Conservation (phyloP, 2,888 invertebrate species). For the Empis livida region DNA sequence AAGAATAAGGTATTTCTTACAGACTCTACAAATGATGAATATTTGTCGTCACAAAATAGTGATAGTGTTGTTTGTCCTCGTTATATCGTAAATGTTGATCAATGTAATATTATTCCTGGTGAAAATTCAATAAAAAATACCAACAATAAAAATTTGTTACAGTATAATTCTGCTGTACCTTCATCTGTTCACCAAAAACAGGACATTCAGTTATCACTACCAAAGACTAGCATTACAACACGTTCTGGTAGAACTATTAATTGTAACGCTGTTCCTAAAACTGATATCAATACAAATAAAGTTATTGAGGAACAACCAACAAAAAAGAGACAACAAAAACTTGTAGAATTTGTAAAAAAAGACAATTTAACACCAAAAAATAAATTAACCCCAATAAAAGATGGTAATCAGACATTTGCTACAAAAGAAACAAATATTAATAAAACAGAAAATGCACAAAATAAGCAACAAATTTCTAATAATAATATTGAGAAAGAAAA, state of each 20-base stretch:
- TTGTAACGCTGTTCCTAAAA: slow-evolving; percentile 20
- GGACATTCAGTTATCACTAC: neutral
- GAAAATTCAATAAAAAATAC: slow-evolving; percentile 1
- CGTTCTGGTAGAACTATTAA: slow-evolving; percentile 27
- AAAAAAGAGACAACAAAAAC: slow-evolving; percentile 24
- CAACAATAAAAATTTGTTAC: slow-evolving; percentile 1
- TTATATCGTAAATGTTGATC: slow-evolving; percentile 27
- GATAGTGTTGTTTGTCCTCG: neutral
- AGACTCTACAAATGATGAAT: neutral
- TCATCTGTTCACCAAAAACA: too few relatives aligned
- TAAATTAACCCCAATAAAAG: slow-evolving; percentile 13
- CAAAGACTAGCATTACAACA: slow-evolving; percentile 15
- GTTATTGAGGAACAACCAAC: slow-evolving; percentile 15
- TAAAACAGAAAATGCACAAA: neutral
- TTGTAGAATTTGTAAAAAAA: slow-evolving; percentile 32
- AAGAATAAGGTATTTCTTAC: slow-evolving; percentile 39
- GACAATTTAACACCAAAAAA: slow-evolving; percentile 33
- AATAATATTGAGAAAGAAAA: slow-evolving; percentile 27
- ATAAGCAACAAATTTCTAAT: neutral
- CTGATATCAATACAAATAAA: slow-evolving; percentile 2
- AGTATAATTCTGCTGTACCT: neutral
- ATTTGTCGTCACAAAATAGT: neutral
- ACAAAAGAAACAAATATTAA: slow-evolving; percentile 1
- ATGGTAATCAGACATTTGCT: neutral
- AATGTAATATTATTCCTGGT: neutral